Evolutionary conservation across 92 coral and sea anemone genomes (phyloP), one percentile per base, ranked within the genome.

Genomic region (Bergia puertoricense): DNA sequence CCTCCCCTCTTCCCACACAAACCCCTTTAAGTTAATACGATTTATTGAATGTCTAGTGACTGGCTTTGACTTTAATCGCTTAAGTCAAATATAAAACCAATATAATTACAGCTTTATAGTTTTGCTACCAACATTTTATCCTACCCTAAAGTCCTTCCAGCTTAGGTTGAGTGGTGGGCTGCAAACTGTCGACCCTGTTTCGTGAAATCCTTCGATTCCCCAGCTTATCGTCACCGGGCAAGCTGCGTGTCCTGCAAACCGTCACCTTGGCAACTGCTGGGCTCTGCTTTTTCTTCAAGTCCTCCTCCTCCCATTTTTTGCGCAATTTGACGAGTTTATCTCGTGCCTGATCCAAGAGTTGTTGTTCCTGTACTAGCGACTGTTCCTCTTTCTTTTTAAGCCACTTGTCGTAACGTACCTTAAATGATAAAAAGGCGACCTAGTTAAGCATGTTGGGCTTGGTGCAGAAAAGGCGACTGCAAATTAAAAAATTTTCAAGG

Each of bases 361-460:
- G 93, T 71, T 93, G 96, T 74, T 95, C 99, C 71, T 91, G 88
- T 77, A 91, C 86, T 36, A 97, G 76, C 13, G 95, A 95, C 62
- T 88, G 90, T n/a, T 74, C 81, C 79, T 97, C 99, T 69, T 97
- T 97, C 81, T 96, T 95, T 92, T 90, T 91, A 82, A 97, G 91
- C 99, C 99, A 97, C 73, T 94, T 96, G 30, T 94, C 95, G 81
- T 97, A 97, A 79, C 94, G 94, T 20, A 85, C 93, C 62, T 95
- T 82, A 43, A 85, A 81, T 18, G 20, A 0, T 50, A 4, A 43
- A 42, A 18, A 38, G 5, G 43, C 2, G 1, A 30, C 20, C 30
- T 62, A 18, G 30, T 14, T 62, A 23, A 62, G 59, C 59, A 54
- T 10, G 14, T 54, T 54, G 59, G 59, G 59, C 2, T 11, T 11